A percentile compares a stretch with the other conserved stretches of the same genome.
phyloP scores from a whole-genome alignment of 2,888 invertebrate species.

The Chironomus riparius region DNA sequence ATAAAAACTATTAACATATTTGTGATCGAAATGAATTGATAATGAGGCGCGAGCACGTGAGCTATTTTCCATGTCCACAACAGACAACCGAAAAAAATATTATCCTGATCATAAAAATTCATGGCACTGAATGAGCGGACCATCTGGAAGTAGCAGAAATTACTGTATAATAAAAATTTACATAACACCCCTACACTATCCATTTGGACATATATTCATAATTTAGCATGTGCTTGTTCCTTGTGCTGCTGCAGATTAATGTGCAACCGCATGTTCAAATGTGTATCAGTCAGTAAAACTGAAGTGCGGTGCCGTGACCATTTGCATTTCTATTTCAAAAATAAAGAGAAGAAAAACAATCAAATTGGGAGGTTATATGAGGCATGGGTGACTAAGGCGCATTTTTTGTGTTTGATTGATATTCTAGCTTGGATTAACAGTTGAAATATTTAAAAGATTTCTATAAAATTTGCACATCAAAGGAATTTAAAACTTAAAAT shows the following conservation, averaged over 20 bases:
- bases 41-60: conserved; percentile 26
- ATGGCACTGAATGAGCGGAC: not conserved
- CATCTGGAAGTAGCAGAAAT: conserved; percentile 22
- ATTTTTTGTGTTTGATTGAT: too few relatives aligned
- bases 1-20: conserved; percentile 21
- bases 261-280: conserved; percentile 20
- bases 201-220: not conserved
- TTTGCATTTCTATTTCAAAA: not conserved
- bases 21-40: conserved; percentile 26
- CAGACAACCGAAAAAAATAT: too few relatives aligned
- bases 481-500: too few relatives aligned
- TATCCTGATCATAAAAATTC: not conserved
- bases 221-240: not conserved
- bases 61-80: not conserved
- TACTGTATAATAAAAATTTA: conserved; percentile 10
- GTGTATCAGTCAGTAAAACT: not conserved
- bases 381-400: too few relatives aligned
- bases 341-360: too few relatives aligned
- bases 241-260: not conserved
- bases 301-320: not conserved
- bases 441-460: too few relatives aligned
- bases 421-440: too few relatives aligned
- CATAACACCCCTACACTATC: not conserved
- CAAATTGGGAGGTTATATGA: too few relatives aligned
- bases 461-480: too few relatives aligned